These are phyloP conservation scores for Octodonta nipae DNA, from an alignment of 2,888 invertebrate species.

Conservation along the genomic window DNA sequence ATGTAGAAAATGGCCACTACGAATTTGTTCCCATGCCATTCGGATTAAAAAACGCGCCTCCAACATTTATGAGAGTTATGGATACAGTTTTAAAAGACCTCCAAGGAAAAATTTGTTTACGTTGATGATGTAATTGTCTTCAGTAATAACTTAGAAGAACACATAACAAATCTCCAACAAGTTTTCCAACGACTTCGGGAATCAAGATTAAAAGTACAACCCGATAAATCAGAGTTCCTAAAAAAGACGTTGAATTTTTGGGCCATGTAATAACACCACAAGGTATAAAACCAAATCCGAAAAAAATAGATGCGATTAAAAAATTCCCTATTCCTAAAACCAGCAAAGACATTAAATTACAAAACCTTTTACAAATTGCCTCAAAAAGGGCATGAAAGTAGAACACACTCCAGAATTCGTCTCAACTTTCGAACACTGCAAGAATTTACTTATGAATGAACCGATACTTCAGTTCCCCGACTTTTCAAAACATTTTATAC, in stretches of 20 bases:
- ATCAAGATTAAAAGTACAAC: slow-evolving; percentile 14
- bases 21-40: slow-evolving; percentile 24
- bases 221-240: slow-evolving; percentile 14
- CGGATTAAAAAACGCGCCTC: slow-evolving; percentile 31
- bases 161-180: slow-evolving; percentile 15
- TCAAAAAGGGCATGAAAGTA: slow-evolving; percentile 11
- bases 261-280: slow-evolving; percentile 13
- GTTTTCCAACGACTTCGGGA: slow-evolving; percentile 15
- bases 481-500: slow-evolving; percentile 9
- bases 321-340: slow-evolving; percentile 10
- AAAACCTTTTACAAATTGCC: slow-evolving; percentile 11
- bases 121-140: slow-evolving; percentile 27
- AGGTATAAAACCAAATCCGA: slow-evolving; percentile 15
- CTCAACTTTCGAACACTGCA: slow-evolving; percentile 14
- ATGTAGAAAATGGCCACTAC: slow-evolving; percentile 24
- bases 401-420: no score
- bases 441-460: slow-evolving; percentile 7
- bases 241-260: slow-evolving; percentile 13
- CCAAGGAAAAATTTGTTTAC: slow-evolving; percentile 23
- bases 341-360: slow-evolving; percentile 14
- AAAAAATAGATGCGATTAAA: slow-evolving; percentile 9
- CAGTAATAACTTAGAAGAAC: slow-evolving; percentile 17
- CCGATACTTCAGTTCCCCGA: not conserved
- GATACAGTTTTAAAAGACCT: slow-evolving; percentile 20
- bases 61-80: slow-evolving; percentile 24